Evolutionary conservation across 2,888 invertebrate genomes (phyloP).

Genomic region (Caenorhabditis imperialis): DNA sequence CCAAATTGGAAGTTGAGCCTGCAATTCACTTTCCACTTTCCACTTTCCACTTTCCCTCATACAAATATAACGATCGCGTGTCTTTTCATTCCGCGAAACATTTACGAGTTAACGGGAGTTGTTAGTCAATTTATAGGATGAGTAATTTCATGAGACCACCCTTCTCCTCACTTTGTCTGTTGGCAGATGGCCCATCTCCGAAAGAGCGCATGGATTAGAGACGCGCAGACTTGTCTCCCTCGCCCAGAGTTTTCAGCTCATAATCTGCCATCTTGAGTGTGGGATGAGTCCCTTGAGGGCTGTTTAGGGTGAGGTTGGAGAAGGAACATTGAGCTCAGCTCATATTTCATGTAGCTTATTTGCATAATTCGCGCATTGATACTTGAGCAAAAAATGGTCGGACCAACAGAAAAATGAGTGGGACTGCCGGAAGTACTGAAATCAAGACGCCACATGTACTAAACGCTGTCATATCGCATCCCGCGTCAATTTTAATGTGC

Average conservation of each 20-base stretch:
- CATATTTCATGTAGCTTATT: slow-evolving; percentile 46
- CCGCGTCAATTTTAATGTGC: slow-evolving; percentile 42
- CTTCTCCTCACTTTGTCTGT: slow-evolving; percentile 22
- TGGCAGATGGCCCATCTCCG: slow-evolving; percentile 31
- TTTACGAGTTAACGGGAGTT: slow-evolving; percentile 44
- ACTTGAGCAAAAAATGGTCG: neutral
- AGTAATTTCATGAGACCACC: slow-evolving; percentile 50
- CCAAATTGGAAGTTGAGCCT: slow-evolving; percentile 82
- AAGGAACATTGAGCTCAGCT: slow-evolving; percentile 30
- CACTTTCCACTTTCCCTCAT: slow-evolving; percentile 5
- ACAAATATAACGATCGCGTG: slow-evolving; percentile 11
- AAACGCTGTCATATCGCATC: slow-evolving; percentile 39
- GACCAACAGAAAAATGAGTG: neutral
- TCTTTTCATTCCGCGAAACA: slow-evolving; percentile 28
- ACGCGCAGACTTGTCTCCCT: slow-evolving; percentile 34
- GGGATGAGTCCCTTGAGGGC: slow-evolving; percentile 49
- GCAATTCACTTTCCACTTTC: slow-evolving; percentile 52
- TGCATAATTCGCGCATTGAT: slow-evolving; percentile 40
- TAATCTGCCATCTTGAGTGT: slow-evolving; percentile 49
- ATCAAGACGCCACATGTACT: slow-evolving; percentile 12
- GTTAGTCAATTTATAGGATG: slow-evolving; percentile 51
- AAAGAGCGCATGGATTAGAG: slow-evolving; percentile 1
- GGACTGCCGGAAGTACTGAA: no score
- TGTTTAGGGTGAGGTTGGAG: slow-evolving; percentile 10
- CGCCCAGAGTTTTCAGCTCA: slow-evolving; percentile 45